Conservation (phyloP, 2,888 invertebrate species). For the Plemyria rubiginata region DNA sequence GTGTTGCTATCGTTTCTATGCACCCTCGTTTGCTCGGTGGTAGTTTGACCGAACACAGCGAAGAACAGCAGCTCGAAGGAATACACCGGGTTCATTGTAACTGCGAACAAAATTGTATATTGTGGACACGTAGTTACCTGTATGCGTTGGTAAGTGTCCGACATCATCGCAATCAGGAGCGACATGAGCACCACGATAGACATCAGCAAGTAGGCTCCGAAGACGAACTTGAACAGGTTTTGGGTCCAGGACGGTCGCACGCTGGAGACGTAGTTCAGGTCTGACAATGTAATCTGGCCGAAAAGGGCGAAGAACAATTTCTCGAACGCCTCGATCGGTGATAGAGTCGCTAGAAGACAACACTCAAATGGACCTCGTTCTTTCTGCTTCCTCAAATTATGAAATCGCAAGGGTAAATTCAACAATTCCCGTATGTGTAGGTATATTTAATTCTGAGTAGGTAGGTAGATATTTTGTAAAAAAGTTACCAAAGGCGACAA, state of each 20-base stretch:
- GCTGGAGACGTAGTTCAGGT: conserved; percentile 90
- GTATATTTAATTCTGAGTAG: neutral
- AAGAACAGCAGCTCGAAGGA: conserved; percentile 99
- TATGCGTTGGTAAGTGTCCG: conserved; percentile 99
- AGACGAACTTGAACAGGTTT: conserved; percentile 95
- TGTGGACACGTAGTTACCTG: conserved; percentile 90
- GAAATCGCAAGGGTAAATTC: conserved; percentile 61
- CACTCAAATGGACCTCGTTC: conserved; percentile 75
- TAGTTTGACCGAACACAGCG: conserved; percentile 98
- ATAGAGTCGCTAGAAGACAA: conserved; percentile 91
- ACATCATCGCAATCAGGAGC: conserved; percentile 99
- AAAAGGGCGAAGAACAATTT: conserved; percentile 99
- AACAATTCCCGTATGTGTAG: conserved; percentile 39
- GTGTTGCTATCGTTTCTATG: conserved; percentile 87
- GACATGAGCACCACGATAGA: conserved; percentile 99
- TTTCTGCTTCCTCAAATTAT: conserved; percentile 41
- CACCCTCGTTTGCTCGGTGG: conserved; percentile 88
- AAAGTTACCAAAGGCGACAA: neutral
- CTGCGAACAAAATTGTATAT: conserved; percentile 87
- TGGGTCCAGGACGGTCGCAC: conserved; percentile 92
- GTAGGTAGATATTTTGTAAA: neutral
- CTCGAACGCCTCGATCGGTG: conserved; percentile 96
- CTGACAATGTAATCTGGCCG: conserved; percentile 95
- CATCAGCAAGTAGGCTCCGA: conserved; percentile 99
- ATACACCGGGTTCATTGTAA: conserved; percentile 95